A percentile compares a stretch with the other conserved stretches of the same genome.
Evolutionary conservation across 2,113 vertebrate species (phyloP).

Genomic region (Symphodus melops): DNA sequence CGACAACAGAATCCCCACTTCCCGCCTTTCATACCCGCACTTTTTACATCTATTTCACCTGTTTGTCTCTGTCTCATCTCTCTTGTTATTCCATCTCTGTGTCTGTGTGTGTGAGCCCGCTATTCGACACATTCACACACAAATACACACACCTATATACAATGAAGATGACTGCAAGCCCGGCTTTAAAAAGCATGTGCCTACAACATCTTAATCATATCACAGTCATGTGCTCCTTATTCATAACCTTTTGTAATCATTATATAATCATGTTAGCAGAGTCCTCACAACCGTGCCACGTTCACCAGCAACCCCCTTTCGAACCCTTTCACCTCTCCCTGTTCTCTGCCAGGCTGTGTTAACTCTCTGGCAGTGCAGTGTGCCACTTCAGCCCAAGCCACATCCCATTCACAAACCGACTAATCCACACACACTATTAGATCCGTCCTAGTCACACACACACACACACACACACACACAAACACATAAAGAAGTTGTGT

Average conservation of each 20-base stretch:
- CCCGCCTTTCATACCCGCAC: slow-evolving; percentile 23
- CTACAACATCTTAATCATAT: slow-evolving; percentile 4
- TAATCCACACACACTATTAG: slow-evolving; percentile 69
- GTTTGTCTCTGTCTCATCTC: slow-evolving; percentile 46
- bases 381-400: slow-evolving; percentile 56
- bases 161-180: neutral
- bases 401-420: slow-evolving; percentile 79
- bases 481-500: slow-evolving; percentile 23
- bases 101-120: no score
- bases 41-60: slow-evolving; percentile 22
- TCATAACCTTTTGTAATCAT: slow-evolving; percentile 37
- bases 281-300: slow-evolving; percentile 29
- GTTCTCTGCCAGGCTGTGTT: slow-evolving; percentile 52
- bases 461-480: slow-evolving; percentile 41
- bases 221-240: slow-evolving; percentile 2
- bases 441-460: neutral
- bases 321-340: slow-evolving; percentile 23
- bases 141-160: neutral
- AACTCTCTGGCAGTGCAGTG: slow-evolving; percentile 59
- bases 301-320: slow-evolving; percentile 23
- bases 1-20: neutral
- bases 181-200: neutral
- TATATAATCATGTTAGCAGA: slow-evolving; percentile 36
- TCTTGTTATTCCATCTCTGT: slow-evolving; percentile 66
- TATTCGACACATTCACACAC: neutral